A percentile compares a stretch with the other conserved stretches of the same genome.
These are phyloP conservation scores for Ptiloglossa arizonensis DNA, from an alignment of 1,140 invertebrate species.

Conservation along the genomic window DNA sequence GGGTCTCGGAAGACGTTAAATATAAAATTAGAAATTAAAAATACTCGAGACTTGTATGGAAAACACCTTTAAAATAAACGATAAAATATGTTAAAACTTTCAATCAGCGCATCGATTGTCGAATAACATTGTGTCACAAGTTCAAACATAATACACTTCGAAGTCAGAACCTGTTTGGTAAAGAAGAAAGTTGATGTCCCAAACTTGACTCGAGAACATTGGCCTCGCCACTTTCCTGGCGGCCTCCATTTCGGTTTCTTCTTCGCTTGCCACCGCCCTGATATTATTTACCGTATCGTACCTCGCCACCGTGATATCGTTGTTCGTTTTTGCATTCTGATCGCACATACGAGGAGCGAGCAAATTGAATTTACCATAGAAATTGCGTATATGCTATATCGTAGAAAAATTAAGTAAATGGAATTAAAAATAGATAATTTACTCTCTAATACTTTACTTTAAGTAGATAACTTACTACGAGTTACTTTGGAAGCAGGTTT, in stretches of 20 bases:
- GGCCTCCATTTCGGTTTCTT: conserved; percentile 55
- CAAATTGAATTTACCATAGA: too few relatives aligned
- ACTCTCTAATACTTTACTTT: too few relatives aligned
- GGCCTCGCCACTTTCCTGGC: conserved; percentile 42
- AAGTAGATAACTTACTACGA: too few relatives aligned
- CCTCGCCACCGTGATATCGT: background rate
- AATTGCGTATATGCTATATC: too few relatives aligned
- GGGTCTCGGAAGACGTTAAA: background rate
- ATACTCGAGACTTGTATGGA: background rate
- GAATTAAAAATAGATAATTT: too few relatives aligned
- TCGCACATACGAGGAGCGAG: too few relatives aligned
- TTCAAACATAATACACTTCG: conserved; percentile 24
- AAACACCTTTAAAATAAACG: background rate
- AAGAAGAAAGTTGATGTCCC: conserved; percentile 62
- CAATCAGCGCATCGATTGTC: conserved; percentile 11
- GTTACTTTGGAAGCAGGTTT: too few relatives aligned
- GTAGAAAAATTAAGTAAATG: too few relatives aligned
- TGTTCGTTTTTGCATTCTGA: too few relatives aligned
- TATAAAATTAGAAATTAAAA: background rate
- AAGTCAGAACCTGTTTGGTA: conserved; percentile 53
- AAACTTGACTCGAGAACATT: conserved; percentile 56
- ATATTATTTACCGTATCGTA: conserved; percentile 4
- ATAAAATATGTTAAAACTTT: background rate
- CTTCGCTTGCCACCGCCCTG: background rate
- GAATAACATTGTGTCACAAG: conserved; percentile 44